Base-by-base conservation (phyloP, 2,888 invertebrate species). In the Busseola fusca region DNA sequence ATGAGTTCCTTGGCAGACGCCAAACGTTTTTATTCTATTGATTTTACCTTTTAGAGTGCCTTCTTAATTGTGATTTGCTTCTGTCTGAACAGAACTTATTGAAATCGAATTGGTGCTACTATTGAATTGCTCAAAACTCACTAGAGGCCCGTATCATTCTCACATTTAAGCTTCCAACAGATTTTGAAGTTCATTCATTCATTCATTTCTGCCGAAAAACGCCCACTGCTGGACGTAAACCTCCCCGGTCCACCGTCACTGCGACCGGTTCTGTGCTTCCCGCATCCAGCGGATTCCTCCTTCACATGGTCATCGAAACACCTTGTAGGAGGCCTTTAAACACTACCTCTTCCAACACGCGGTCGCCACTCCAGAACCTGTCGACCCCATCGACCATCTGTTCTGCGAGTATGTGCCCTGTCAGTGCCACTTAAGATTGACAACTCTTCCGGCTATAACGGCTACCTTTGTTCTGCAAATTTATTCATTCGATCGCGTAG, bases 1-100 rank as follows among this genome's bases (percentile, higher is more conserved):
- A 72, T 77, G 78, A 66, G 56, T 66, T 81, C 16, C 45, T 50
- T 60, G 30, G 64, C 54, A 56, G 50, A 67, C 30, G 27, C 14
- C 42, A 30, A 45, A 42, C 34, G n/a, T 66, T 78, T 77, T 74
- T 72, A 40, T 48, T 14, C 42, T 64, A 52, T 64, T 52, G 64
- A 62, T 65, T 72, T 34, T 60, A 34, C 54, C 16, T 64, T 63
- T 70, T 14, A 16, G 21, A 25, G 12, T n/a, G 27, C 48, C 48
- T n/a, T 56, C 21, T 14, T 34, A 14, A 14, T 48, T 30, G 52
- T 56, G 25, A 57, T 14, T n/a, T 57, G 6, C 1, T 27, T 14
- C 16, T 45, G 25, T 40, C 25, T 25, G 25, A 54, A 14, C 30
- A 16, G 12, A 37, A 9, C 9, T 50, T 37, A 21, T 62, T 56